Conservation (phyloP, 2,113 vertebrate genomes). For the Rhodinocichla rosea region DNA sequence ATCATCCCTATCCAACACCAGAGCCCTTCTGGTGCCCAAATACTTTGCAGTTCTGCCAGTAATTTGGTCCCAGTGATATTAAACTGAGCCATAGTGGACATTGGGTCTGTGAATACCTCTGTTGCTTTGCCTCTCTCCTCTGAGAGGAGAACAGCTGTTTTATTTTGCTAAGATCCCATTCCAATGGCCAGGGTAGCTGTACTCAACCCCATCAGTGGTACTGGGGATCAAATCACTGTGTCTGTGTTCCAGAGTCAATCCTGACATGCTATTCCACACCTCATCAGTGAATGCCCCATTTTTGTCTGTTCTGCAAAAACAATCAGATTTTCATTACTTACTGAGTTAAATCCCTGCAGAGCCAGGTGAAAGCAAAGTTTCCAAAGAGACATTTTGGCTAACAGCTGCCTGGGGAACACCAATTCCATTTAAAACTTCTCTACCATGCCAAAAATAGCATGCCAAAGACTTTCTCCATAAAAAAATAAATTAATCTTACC, state of each 20-base stretch:
- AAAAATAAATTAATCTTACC: not conserved
- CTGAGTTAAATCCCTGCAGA: slow-evolving; percentile 5
- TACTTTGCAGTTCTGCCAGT: not conserved
- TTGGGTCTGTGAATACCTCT: not conserved
- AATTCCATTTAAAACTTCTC: slow-evolving; percentile 34
- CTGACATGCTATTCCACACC: slow-evolving; percentile 36
- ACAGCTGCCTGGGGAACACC: slow-evolving; percentile 27
- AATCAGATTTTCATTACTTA: slow-evolving; percentile 44
- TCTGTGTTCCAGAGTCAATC: not conserved
- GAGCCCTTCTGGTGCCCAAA: not conserved
- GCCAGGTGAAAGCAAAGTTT: slow-evolving; percentile 32
- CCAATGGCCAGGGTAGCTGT: not conserved
- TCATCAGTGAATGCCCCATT: slow-evolving; percentile 36
- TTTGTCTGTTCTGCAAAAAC: slow-evolving; percentile 44
- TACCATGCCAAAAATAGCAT: not conserved
- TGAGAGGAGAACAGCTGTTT: not conserved
- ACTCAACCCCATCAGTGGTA: not conserved
- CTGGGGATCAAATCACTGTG: not conserved
- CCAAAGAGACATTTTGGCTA: slow-evolving; percentile 20
- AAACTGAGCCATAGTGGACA: not conserved
- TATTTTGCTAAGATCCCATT: not conserved
- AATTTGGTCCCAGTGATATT: not conserved
- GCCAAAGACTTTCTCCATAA: not conserved
- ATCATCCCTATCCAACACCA: not conserved
- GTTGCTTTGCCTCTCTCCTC: not conserved